Conservation (phyloP, 2,113 vertebrate genomes). For the Baryphthengus martii region DNA sequence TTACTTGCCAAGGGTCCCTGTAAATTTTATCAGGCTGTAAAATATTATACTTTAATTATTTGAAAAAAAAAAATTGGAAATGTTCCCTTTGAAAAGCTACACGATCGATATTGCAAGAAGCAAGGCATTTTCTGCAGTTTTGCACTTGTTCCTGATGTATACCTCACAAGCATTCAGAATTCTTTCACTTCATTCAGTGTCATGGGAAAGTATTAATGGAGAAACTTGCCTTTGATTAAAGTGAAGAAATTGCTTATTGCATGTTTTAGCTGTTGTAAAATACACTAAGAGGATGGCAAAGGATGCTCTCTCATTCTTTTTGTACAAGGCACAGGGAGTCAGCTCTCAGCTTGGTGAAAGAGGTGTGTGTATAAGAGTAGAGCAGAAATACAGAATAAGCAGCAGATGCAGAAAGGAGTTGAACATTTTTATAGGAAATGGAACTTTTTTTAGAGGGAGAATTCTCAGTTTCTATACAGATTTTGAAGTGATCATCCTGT, state of each 20-base stretch:
- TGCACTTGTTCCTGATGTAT: background rate
- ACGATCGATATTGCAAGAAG: slow-evolving; percentile 52
- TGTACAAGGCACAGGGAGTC: background rate
- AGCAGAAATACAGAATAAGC: background rate
- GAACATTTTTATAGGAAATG: background rate
- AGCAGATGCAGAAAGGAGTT: background rate
- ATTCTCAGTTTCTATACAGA: background rate
- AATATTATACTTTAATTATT: slow-evolving; percentile 83
- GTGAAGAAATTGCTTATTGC: background rate
- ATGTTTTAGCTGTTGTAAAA: background rate
- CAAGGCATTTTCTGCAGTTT: background rate
- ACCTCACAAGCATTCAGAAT: background rate
- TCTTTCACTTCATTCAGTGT: background rate
- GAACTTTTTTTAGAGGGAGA: background rate
- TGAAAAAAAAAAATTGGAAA: slow-evolving; percentile 65
- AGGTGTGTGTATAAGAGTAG: background rate
- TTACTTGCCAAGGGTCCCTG: slow-evolving; percentile 78
- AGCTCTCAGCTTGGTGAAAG: background rate
- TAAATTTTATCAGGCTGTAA: slow-evolving; percentile 82
- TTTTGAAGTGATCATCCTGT: background rate
- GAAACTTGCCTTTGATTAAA: background rate
- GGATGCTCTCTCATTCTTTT: background rate
- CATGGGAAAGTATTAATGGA: background rate
- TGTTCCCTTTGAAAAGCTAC: slow-evolving; percentile 38
- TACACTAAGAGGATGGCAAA: background rate